Conservation (phyloP, 2,797 vertebrate genomes). For the Setipinna tenuifilis region DNA sequence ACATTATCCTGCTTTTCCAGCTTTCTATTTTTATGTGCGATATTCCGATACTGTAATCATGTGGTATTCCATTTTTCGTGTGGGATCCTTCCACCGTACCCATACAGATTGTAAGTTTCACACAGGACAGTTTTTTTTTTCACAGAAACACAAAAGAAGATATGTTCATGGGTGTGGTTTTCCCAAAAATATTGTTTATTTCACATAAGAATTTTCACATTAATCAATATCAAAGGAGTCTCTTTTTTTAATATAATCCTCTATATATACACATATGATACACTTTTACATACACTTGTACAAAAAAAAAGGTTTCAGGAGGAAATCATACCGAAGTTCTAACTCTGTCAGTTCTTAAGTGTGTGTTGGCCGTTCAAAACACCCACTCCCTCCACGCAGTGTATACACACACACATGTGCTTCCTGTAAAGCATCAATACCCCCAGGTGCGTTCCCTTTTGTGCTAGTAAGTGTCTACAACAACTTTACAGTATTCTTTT, state of each 20-base stretch:
- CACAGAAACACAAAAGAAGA: not conserved
- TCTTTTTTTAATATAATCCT: slow-evolving; percentile 74
- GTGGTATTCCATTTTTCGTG: not conserved
- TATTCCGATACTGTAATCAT: not conserved
- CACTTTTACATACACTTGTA: slow-evolving; percentile 80
- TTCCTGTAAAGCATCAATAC: slow-evolving; percentile 12
- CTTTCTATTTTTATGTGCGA: not conserved
- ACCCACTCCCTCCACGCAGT: not conserved
- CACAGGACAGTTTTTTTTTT: not conserved
- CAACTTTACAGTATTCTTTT: not conserved
- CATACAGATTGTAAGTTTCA: not conserved
- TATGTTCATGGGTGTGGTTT: not conserved
- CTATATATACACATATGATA: slow-evolving; percentile 75
- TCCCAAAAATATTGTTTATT: slow-evolving; percentile 79
- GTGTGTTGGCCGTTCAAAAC: not conserved
- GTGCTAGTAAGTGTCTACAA: not conserved
- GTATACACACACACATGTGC: slow-evolving; percentile 22
- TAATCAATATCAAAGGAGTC: slow-evolving; percentile 76
- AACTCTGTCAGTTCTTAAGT: not conserved
- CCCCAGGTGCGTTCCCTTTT: not conserved
- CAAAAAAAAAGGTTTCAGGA: slow-evolving; percentile 70
- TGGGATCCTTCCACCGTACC: not conserved
- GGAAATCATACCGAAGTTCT: slow-evolving; percentile 52
- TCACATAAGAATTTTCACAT: slow-evolving; percentile 81
- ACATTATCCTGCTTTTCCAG: not conserved